Conservation (phyloP, 2,797 vertebrate genomes). For the Falco naumanni region DNA sequence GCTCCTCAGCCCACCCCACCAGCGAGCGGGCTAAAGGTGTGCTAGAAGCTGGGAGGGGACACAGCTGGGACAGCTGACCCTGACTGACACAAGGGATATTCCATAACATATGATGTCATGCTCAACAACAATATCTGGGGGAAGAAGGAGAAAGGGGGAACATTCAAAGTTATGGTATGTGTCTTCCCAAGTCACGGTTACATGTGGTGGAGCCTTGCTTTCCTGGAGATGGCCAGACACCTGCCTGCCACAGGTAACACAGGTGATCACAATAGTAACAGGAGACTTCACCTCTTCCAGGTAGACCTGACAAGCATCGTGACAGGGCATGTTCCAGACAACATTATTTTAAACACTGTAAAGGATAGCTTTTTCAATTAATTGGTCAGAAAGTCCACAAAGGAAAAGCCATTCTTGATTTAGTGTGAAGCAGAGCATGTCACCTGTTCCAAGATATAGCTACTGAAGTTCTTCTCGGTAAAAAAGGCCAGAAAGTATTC, state of each 20-base stretch:
- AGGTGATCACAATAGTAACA: neutral
- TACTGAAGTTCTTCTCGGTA: neutral
- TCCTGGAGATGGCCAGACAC: neutral
- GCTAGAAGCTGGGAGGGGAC: neutral
- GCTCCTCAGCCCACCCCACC: neutral
- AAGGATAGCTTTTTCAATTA: neutral
- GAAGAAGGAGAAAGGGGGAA: neutral
- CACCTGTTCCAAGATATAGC: neutral
- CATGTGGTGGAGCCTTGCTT: accelerated
- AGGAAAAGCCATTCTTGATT: neutral
- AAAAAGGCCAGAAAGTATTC: neutral
- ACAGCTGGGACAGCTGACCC: neutral
- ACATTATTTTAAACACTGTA: neutral
- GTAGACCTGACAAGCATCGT: accelerated
- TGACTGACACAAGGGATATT: neutral
- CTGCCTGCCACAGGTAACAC: neutral
- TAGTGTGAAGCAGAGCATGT: neutral
- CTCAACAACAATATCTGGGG: neutral
- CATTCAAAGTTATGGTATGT: accelerated
- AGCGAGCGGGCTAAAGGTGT: accelerated
- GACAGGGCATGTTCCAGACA: neutral
- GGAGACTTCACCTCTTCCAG: neutral
- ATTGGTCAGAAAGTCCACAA: neutral
- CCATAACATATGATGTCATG: accelerated
- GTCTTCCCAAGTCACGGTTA: neutral